Conservation (phyloP, 2,113 vertebrate genomes). For the Oryzias woworae region DNA sequence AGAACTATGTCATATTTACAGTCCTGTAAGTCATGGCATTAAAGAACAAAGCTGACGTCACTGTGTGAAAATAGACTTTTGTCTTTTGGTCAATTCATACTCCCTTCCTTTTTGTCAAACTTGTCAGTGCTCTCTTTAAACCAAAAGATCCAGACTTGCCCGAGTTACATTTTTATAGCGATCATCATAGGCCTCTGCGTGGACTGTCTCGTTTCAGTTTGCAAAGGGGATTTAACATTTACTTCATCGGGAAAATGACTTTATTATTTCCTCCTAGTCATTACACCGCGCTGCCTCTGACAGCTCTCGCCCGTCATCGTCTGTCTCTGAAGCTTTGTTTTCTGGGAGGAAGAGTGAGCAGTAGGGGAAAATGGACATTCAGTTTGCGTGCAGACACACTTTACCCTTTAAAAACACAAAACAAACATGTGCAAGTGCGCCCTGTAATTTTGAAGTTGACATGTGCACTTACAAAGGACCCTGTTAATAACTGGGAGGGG, state of each 20-base stretch:
- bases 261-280: slow-evolving; percentile 55
- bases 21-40: background rate
- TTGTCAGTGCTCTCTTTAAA: slow-evolving; percentile 27
- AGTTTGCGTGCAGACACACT: slow-evolving; percentile 68
- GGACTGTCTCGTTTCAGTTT: slow-evolving; percentile 29
- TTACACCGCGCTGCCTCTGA: slow-evolving; percentile 40
- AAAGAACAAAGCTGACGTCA: slow-evolving; percentile 25
- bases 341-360: slow-evolving; percentile 21
- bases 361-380: slow-evolving; percentile 41
- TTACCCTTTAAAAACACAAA: slow-evolving; percentile 70
- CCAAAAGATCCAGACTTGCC: background rate
- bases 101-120: slow-evolving; percentile 30
- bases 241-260: slow-evolving; percentile 12
- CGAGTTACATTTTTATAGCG: slow-evolving; percentile 8
- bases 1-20: slow-evolving; percentile 8
- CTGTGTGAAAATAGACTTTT: slow-evolving; percentile 29
- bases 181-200: background rate
- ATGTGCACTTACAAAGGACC: slow-evolving; percentile 74
- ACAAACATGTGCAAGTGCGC: slow-evolving; percentile 67
- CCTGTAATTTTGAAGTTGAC: slow-evolving; percentile 76
- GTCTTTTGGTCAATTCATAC: slow-evolving; percentile 29
- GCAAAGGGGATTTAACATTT: slow-evolving; percentile 6
- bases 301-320: slow-evolving; percentile 28
- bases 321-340: slow-evolving; percentile 68
- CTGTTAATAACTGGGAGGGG: slow-evolving; percentile 71